Conservation (phyloP, 2,888 invertebrate genomes). For the Cheilosia vulpina region DNA sequence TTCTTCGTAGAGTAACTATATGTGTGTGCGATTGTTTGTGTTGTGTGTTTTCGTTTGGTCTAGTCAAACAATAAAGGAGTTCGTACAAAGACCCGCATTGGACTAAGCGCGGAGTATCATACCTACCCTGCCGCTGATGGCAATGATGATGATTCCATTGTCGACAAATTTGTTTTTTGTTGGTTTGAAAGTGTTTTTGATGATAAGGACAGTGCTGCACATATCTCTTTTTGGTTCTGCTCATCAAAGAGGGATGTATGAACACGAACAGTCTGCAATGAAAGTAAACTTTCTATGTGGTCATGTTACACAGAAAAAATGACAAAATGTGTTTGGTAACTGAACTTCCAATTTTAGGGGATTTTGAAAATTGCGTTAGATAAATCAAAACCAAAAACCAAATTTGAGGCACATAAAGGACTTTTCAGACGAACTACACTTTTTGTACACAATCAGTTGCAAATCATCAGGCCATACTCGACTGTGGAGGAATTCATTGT, state of each 20-base stretch:
- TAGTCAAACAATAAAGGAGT: constrained; percentile 65
- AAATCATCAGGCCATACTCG: no score
- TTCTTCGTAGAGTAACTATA: neutral
- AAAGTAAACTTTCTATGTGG: neutral
- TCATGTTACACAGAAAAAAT: neutral
- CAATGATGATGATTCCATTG: constrained; percentile 64
- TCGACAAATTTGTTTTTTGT: constrained; percentile 19
- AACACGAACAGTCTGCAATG: neutral
- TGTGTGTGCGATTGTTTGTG: neutral
- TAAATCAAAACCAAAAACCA: no score
- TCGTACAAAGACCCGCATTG: constrained; percentile 22
- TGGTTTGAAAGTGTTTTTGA: constrained; percentile 21
- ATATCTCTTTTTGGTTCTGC: neutral
- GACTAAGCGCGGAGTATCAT: constrained; percentile 3
- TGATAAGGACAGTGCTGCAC: neutral
- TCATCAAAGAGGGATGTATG: neutral
- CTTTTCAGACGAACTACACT: no score
- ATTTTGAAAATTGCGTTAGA: no score
- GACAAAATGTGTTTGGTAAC: no score
- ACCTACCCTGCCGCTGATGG: constrained; percentile 21
- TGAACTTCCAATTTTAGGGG: no score
- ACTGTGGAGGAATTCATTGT: no score
- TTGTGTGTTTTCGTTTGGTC: constrained; percentile 44
- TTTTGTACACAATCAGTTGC: no score
- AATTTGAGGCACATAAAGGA: no score